Evolutionary conservation across 1,140 invertebrate genomes (phyloP), one percentile per base, ranked within the genome.

Genomic region (Apis dorsata): DNA sequence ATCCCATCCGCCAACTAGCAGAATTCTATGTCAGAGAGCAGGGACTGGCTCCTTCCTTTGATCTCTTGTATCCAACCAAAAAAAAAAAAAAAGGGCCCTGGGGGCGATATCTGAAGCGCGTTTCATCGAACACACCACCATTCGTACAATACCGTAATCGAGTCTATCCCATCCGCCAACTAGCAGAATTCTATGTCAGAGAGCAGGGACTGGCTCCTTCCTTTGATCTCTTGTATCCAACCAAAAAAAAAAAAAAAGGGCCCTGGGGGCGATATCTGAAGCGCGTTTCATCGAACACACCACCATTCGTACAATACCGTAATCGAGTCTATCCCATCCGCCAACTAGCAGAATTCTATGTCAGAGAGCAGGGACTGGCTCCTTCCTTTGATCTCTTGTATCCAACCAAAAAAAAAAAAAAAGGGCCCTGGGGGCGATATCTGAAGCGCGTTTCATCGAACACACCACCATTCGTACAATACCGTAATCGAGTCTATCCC

Each of bases 301-400:
- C 63, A 12, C 34, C 28, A 21, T 79, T 63, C 49, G 21, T 28
- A 63, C 59, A 53, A 63, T 53, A 49, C 62, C 49, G 57, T 71
- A 79, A 71, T 60, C n/a, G 53, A n/a, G 53, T 57, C 19, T 15
- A 24, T 49, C 28, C n/a, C 72, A 13, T 34, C 51, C 79, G 34
- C 57, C 53, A 75, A 24, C 62, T 59, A 59, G 62, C 34, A 21
- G 53, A 44, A 81, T 81, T 75, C 63, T 75, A 59, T 75, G 19
- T 68, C 19, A 66, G 19, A 44, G 53, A 49, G 17, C n/a, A 24
- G 34, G 13, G 11, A 44, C n/a, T 19, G n/a, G 17, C 59, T n/a
- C 53, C 51, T 21, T 75, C 51, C 60, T 68, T 68, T 75, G 72
- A 81, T 81, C 63, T 19, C 53, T 59, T 81, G 65, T 59, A 75